phyloP scores from a whole-genome alignment of 2,888 invertebrate species.

The Gerris lacustris region DNA sequence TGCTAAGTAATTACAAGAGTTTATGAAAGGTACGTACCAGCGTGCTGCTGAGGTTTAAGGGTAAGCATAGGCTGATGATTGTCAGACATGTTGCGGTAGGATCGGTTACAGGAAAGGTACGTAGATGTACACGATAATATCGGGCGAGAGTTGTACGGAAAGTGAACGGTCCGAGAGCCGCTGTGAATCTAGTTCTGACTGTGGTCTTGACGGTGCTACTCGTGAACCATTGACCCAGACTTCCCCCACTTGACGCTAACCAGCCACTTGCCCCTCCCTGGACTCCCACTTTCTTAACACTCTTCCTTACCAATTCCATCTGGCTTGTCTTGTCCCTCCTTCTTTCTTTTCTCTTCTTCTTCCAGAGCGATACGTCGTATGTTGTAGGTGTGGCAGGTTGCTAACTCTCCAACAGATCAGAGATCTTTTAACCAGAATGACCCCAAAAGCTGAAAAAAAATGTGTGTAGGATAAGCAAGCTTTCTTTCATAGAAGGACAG shows the following conservation, averaged over 20 bases:
- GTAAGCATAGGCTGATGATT: not conserved
- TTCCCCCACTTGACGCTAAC: not conserved
- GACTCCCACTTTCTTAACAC: not conserved
- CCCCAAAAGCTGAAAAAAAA: not conserved
- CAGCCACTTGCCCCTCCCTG: not conserved
- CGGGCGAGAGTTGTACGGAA: not conserved
- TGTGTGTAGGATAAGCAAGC: not conserved
- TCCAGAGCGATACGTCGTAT: not conserved
- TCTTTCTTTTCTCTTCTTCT: not conserved
- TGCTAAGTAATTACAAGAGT: not conserved
- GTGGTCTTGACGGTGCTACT: not conserved
- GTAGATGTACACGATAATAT: not conserved
- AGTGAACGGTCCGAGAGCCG: not conserved
- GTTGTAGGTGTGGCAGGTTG: not conserved
- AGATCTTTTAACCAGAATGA: not conserved
- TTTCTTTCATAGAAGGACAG: too few relatives aligned
- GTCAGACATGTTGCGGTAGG: conserved; percentile 1
- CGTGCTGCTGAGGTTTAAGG: not conserved
- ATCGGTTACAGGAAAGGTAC: not conserved
- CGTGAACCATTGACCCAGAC: conserved; percentile 1
- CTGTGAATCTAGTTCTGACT: not conserved
- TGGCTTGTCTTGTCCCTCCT: not conserved
- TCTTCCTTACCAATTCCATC: not conserved
- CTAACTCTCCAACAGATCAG: not conserved
- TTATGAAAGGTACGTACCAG: not conserved